Evolutionary conservation across 2,888 invertebrate species (phyloP).

Genomic region (Scotopteryx bipunctaria): DNA sequence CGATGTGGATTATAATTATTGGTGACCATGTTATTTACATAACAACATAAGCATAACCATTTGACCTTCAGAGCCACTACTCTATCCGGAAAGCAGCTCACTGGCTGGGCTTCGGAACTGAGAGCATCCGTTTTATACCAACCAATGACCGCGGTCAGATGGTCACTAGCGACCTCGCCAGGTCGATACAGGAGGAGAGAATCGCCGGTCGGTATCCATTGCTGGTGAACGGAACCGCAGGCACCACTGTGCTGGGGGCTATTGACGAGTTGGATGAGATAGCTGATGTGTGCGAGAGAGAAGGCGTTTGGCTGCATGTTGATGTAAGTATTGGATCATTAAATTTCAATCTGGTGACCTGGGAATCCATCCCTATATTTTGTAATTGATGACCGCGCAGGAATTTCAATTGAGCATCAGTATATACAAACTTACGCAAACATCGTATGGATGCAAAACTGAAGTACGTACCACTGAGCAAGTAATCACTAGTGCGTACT

Average conservation of each 20-base stretch:
- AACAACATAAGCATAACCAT: too few relatives aligned
- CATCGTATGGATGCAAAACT: too few relatives aligned
- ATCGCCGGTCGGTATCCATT: conserved; percentile 83
- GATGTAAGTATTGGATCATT: conserved; percentile 88
- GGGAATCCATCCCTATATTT: too few relatives aligned
- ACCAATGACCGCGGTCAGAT: conserved; percentile 88
- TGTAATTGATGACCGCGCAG: too few relatives aligned
- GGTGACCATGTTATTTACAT: too few relatives aligned
- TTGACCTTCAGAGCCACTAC: conserved; percentile 90
- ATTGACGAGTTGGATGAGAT: conserved; percentile 89
- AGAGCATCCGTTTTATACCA: conserved; percentile 85
- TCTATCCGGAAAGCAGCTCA: conserved; percentile 91
- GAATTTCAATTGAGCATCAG: too few relatives aligned
- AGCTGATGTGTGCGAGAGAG: conserved; percentile 86
- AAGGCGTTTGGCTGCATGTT: conserved; percentile 91
- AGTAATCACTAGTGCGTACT: too few relatives aligned
- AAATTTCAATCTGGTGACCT: too few relatives aligned
- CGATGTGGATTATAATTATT: too few relatives aligned
- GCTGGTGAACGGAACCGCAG: conserved; percentile 89
- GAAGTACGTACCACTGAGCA: too few relatives aligned
- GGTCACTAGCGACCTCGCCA: conserved; percentile 83
- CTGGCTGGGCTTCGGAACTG: conserved; percentile 93
- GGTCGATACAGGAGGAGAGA: conserved; percentile 76
- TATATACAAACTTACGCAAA: too few relatives aligned
- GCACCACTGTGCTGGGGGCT: conserved; percentile 93